Percentiles rank a stretch among this genome's conserved stretches.
phyloP scores from a whole-genome alignment of 2,797 vertebrate genomes.

The Semaprochilodus insignis region DNA sequence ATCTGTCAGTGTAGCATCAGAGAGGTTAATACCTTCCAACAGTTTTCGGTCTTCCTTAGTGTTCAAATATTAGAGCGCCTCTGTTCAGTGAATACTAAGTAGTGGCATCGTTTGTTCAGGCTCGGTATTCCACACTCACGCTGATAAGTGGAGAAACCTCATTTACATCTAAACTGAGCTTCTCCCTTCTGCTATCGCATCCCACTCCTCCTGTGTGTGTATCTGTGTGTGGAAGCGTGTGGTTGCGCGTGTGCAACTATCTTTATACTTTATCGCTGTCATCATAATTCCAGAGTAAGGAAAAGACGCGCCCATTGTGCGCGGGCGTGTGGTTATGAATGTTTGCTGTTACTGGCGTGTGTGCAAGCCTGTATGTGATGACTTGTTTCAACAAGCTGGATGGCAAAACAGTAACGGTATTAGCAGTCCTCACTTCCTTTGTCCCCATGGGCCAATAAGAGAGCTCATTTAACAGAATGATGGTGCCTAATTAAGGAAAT shows the following conservation, averaged over 20 bases:
- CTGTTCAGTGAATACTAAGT: constrained; percentile 31
- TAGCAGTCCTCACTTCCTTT: constrained; percentile 56
- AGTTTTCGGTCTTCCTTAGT: constrained; percentile 11
- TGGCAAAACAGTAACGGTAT: constrained; percentile 38
- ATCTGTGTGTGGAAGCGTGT: constrained; percentile 1
- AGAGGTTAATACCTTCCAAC: constrained; percentile 8
- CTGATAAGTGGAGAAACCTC: constrained; percentile 19
- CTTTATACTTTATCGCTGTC: constrained; percentile 41
- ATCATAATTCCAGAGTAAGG: constrained; percentile 36
- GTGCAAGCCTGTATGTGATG: constrained; percentile 28
- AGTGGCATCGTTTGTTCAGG: constrained; percentile 22
- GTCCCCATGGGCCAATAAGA: constrained; percentile 66
- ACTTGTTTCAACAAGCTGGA: constrained; percentile 26
- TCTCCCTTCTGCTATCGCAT: constrained; percentile 14
- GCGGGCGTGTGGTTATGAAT: constrained; percentile 16
- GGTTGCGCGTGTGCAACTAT: background rate
- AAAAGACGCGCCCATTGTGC: constrained; percentile 30
- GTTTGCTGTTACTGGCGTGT: background rate
- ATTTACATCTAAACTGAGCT: constrained; percentile 42
- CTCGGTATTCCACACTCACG: constrained; percentile 16
- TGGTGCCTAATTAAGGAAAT: constrained; percentile 71
- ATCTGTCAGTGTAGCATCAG: background rate
- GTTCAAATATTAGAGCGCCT: background rate
- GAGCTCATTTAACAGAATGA: constrained; percentile 75
- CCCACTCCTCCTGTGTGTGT: constrained; percentile 2